These are phyloP conservation scores for Palythoa grandiflora DNA, from an alignment of 92 coral and sea anemone species.

Conservation along the genomic window DNA sequence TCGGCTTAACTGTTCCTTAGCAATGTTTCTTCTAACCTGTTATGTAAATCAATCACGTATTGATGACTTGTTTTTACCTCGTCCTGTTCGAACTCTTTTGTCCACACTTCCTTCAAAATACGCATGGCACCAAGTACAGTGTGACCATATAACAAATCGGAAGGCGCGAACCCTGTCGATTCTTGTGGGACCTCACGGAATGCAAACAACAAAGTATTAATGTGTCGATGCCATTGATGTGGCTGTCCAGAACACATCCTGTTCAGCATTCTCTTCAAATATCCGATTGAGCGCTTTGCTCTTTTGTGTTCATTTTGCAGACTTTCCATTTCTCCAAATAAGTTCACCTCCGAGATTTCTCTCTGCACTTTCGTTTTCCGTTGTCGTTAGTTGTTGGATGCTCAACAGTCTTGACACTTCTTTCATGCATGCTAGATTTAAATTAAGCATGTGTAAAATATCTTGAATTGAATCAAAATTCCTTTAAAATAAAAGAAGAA, in stretches of 20 bases:
- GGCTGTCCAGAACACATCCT: constrained; percentile 47
- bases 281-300: constrained; percentile 37
- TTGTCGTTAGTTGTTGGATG: constrained; percentile 38
- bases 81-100: too few relatives aligned
- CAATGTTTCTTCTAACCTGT: not conserved
- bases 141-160: constrained; percentile 37
- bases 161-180: constrained; percentile 50
- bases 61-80: not conserved
- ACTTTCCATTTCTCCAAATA: too few relatives aligned
- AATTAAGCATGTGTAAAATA: too few relatives aligned
- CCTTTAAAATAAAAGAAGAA: too few relatives aligned
- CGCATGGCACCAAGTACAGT: constrained; percentile 8
- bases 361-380: constrained; percentile 1
- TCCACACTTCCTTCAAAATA: not conserved
- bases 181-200: constrained; percentile 51
- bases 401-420: constrained; percentile 33
- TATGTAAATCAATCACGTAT: not conserved
- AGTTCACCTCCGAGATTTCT: too few relatives aligned
- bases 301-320: too few relatives aligned
- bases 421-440: not conserved
- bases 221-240: constrained; percentile 38
- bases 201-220: constrained; percentile 20
- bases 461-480: too few relatives aligned
- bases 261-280: constrained; percentile 36
- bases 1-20: not conserved